Evolutionary conservation across 2,888 invertebrate genomes (phyloP), one percentile per base, ranked within the genome.

Genomic region (Cheilosia variabilis): DNA sequence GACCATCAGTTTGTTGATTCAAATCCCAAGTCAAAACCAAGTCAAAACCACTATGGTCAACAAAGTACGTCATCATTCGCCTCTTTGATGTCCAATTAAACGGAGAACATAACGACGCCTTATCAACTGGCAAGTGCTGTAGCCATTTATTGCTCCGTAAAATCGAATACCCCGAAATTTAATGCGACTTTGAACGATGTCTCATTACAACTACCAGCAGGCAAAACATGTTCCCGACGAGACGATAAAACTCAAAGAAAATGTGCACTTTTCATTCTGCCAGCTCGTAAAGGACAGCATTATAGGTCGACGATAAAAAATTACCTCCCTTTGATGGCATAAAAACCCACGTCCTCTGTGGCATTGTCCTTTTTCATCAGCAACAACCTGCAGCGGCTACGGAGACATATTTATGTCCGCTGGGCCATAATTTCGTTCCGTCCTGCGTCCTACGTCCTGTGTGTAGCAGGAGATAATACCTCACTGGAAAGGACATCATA

Each of bases 381-480:
- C 52, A 58, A 52, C 79, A 79, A 73, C 82, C 72, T 73, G 68
- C 82, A 77, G 82, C 77, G 37, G 50, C 50, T 31, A 43, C 22
- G 63, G 79, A 58, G 83, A 84, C 84, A 84, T 75, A 84, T 84
- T 80, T 84, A 75, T 80, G 80, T 84, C 80, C 84, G 80, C 53
- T 76, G 53, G 69, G 31, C 34, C 75, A 84, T 80, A 84, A 84
- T 84, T 84, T 58, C 22, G 19, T 78, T 84, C 83, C 71, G 80
- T 71, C 80, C 71, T 22, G 45, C 53, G 37, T 47, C 43, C 10
- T 27, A 43, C 19, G 34, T 27, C 27, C 27, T 43, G 57, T 66
- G 69, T 43, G 60, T 57, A 43, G 57, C 63, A 53, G 41, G 34
- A 80, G 80, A 80, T 71, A 80, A 66, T 71, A 84, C 79, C 77